Conservation (phyloP, 2,888 invertebrate species). For the Mesodorylaimus sp. region DNA sequence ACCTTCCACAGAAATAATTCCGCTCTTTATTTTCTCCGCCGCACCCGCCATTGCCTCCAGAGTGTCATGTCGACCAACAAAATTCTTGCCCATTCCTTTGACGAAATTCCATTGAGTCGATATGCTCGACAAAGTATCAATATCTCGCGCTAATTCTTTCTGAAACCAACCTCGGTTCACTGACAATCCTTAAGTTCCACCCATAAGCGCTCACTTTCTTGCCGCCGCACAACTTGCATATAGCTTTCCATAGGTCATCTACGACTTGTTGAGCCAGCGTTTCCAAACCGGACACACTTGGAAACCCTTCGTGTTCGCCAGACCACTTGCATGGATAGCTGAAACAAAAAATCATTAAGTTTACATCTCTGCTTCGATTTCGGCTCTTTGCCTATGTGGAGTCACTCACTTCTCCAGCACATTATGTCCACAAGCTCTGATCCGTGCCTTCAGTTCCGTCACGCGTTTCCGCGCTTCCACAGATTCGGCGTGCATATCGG, state of each 20-base stretch:
- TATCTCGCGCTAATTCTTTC: no score
- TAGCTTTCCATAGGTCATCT: not conserved
- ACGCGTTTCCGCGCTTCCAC: not conserved
- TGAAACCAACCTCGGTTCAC: no score
- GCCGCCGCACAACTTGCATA: not conserved
- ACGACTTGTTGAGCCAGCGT: not conserved
- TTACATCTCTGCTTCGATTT: not conserved
- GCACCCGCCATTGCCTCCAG: not conserved
- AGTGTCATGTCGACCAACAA: not conserved
- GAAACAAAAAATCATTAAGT: not conserved
- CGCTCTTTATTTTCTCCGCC: not conserved
- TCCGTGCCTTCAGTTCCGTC: not conserved
- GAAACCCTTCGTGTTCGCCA: not conserved
- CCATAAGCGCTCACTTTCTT: not conserved
- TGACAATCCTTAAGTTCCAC: not conserved
- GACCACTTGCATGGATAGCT: not conserved
- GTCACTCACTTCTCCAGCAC: not conserved
- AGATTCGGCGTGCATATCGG: not conserved
- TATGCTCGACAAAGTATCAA: not conserved
- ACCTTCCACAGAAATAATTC: not conserved
- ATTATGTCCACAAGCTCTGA: not conserved
- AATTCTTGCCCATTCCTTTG: not conserved
- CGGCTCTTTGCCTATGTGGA: no score
- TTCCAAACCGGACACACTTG: not conserved
- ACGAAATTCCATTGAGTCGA: not conserved